phyloP scores from a whole-genome alignment of 2,888 invertebrate species.

The Andrena hattorfiana region DNA sequence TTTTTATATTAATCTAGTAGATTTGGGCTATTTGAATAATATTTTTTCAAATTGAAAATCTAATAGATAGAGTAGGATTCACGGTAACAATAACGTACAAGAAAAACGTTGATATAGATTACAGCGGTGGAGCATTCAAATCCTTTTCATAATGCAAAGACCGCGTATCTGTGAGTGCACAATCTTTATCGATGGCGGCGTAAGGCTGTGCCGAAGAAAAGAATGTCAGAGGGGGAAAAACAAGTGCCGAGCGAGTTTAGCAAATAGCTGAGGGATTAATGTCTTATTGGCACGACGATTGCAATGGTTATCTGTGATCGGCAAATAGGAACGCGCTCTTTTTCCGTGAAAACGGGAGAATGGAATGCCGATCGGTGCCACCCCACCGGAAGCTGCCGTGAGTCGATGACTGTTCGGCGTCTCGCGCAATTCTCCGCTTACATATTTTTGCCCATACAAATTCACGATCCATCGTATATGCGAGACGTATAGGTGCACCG shows the following conservation, averaged over 20 bases:
- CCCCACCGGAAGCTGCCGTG: constrained; percentile 68
- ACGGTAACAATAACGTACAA: too few species aligned
- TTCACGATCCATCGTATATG: not conserved
- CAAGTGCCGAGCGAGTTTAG: constrained; percentile 67
- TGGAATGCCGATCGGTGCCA: constrained; percentile 70
- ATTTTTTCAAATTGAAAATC: not conserved
- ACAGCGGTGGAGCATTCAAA: not conserved
- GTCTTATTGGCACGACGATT: constrained; percentile 77
- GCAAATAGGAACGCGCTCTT: constrained; percentile 71
- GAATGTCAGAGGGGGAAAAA: constrained; percentile 27
- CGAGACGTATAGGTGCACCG: not conserved
- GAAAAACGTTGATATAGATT: not conserved
- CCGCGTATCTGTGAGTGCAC: constrained; percentile 28
- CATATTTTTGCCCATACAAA: constrained; percentile 23
- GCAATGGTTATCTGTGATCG: constrained; percentile 70
- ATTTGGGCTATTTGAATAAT: too few species aligned
- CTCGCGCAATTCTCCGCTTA: constrained; percentile 30
- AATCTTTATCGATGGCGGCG: constrained; percentile 55
- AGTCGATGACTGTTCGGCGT: constrained; percentile 61
- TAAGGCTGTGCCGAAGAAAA: constrained; percentile 34
- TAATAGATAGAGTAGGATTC: not conserved
- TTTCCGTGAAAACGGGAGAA: constrained; percentile 70
- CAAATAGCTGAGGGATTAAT: constrained; percentile 77
- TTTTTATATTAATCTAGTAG: not conserved
- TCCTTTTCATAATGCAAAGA: constrained; percentile 12